A percentile compares a stretch with the other conserved stretches of the same genome.
These are phyloP conservation scores for Dexiosoma caninum DNA, from an alignment of 2,888 invertebrate species.

Conservation along the genomic window DNA sequence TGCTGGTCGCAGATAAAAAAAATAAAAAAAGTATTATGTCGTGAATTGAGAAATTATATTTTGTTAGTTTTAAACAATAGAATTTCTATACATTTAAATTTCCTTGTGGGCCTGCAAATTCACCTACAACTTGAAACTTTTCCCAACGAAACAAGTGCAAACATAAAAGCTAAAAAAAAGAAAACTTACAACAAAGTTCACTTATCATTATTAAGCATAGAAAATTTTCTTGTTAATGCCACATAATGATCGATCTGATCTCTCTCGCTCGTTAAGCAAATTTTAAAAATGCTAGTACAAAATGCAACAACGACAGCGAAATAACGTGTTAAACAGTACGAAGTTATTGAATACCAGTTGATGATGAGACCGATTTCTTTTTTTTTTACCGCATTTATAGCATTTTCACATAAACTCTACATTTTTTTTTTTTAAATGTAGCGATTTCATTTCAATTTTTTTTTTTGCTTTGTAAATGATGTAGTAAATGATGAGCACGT, in stretches of 20 bases:
- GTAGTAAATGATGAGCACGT: conserved; percentile 65
- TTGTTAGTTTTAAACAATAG: no score
- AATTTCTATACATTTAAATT: conserved; percentile 8
- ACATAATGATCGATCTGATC: conserved; percentile 62
- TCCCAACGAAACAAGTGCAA: conserved; percentile 52
- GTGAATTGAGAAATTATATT: no score
- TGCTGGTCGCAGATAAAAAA: no score
- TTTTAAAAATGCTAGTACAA: not conserved
- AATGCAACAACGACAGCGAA: not conserved
- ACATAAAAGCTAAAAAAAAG: not conserved
- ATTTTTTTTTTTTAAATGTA: conserved; percentile 43
- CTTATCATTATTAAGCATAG: conserved; percentile 58
- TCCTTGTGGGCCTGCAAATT: conserved; percentile 25
- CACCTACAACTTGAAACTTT: not conserved
- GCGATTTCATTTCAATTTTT: conserved; percentile 40
- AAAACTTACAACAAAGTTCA: conserved; percentile 44
- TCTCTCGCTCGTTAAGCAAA: conserved; percentile 24
- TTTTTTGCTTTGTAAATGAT: not conserved
- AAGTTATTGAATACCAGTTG: conserved; percentile 60
- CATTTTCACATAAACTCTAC: conserved; percentile 54
- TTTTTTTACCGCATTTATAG: conserved; percentile 7
- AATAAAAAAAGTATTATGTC: no score
- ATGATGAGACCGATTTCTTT: conserved; percentile 37
- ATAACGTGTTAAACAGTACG: conserved; percentile 49
- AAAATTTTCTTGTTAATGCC: conserved; percentile 57